Base-by-base conservation (phyloP, 2,797 vertebrate genomes). In the Poeciliopsis paucimaculata region DNA sequence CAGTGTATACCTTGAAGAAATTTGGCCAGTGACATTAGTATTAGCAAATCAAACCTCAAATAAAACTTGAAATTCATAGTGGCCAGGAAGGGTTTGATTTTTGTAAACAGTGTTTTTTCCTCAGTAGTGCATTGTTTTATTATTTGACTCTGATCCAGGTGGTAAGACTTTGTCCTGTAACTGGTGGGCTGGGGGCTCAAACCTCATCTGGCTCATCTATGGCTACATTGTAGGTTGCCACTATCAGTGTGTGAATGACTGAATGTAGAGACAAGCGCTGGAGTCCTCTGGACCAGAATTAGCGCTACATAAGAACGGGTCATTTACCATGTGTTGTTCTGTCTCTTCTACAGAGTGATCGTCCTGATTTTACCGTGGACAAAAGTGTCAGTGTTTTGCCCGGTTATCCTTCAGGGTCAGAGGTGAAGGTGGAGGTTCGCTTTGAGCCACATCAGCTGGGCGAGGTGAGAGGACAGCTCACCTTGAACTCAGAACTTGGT, bases 371-470 rank as follows among this genome's bases (percentile, higher is more conserved):
- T 90, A 92, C 83, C 6, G 91, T 94, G 0, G 96, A 96, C 72
- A 97, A 93, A 81, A 81, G 81, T 68, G 66, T 97, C 43, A 82
- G 0, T 0, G 93, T 87, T 0, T 73, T 94, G 0, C 86, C 95
- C 0, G 96, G 96, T 0, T 84, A 86, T 45, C 95, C 91, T 23
- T 91, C 87, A 0, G 97, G 97, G 49, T 95, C 94, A 0, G 96
- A 97, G 66, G 83, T 95, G 85, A 91, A 84, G 0, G 55, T 97
- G 88, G 95, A 96, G n/a, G 94, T 98, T 60, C 93, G 88, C 77
- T 98, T 97, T 0, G 96, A 98, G 87, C 97, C 97, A 80, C 94
- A 95, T 83, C 96, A 94, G 81, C 92, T 97, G 84, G 97, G 97
- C 0, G 95, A 97, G 77, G 92, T 94, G 71, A 94, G 84, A 75